These are phyloP conservation scores for Hoplodrina ambigua DNA, from an alignment of 2,888 invertebrate species.

Conservation along the genomic window DNA sequence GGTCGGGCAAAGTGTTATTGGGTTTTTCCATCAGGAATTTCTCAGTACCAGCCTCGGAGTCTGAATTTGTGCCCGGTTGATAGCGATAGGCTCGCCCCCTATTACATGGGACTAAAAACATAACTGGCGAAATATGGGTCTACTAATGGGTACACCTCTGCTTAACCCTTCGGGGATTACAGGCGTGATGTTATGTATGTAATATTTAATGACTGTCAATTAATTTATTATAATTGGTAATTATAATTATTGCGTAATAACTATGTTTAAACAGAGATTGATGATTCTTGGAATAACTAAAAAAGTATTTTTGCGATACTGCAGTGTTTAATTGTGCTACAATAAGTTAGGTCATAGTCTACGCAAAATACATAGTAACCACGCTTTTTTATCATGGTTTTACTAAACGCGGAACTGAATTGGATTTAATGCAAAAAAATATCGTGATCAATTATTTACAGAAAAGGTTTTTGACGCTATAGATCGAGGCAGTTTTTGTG, in stretches of 20 bases:
- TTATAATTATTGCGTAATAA: constrained; percentile 1
- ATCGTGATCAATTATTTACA: constrained; percentile 77
- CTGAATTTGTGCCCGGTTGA: too few species aligned
- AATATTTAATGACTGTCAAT: background rate
- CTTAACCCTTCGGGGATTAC: too few species aligned
- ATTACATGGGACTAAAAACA: too few species aligned
- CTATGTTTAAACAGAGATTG: background rate
- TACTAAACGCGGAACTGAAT: constrained; percentile 74
- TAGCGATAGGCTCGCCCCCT: too few species aligned
- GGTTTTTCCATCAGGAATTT: too few species aligned
- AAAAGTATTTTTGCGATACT: background rate
- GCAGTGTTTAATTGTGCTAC: constrained; percentile 19
- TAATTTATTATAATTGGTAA: background rate
- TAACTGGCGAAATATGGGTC: too few species aligned
- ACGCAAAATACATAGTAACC: constrained; percentile 48
- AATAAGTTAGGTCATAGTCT: constrained; percentile 38
- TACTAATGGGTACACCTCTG: too few species aligned
- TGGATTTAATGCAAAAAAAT: constrained; percentile 70
- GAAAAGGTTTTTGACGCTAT: constrained; percentile 64
- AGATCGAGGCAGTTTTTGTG: constrained; percentile 56
- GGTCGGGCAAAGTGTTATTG: too few species aligned
- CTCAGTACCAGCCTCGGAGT: too few species aligned
- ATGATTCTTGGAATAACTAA: constrained; percentile 4
- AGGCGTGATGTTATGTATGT: too few species aligned
- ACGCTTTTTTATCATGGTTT: constrained; percentile 59